These are phyloP conservation scores for Cheilosia urbana DNA, from an alignment of 2,888 invertebrate species.

Conservation along the genomic window DNA sequence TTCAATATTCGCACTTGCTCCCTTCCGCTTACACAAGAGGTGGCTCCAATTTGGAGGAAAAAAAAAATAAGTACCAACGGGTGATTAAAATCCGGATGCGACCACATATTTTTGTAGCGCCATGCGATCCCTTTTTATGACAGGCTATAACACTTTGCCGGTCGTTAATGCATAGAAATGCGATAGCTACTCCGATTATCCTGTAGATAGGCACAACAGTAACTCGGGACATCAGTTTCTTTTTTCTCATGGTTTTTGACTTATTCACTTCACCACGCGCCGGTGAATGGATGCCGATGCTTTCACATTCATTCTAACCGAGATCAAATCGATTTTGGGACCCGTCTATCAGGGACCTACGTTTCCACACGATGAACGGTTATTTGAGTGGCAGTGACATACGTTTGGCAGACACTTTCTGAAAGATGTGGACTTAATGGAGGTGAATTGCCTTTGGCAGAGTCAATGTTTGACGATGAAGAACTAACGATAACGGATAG, in stretches of 20 bases:
- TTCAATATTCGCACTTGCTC: conserved; percentile 51
- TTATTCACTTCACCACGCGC: conserved; percentile 17
- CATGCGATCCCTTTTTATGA: conserved; percentile 36
- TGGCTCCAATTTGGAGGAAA: neutral
- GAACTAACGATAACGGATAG: conserved; percentile 43
- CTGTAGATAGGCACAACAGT: conserved; percentile 44
- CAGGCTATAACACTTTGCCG: conserved; percentile 62
- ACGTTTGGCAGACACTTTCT: neutral
- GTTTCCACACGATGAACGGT: neutral
- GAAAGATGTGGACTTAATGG: conserved; percentile 28
- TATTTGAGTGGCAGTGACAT: too few relatives aligned
- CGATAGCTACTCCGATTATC: conserved; percentile 54
- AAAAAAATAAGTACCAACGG: conserved; percentile 22
- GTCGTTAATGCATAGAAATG: conserved; percentile 60
- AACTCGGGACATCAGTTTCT: conserved; percentile 29
- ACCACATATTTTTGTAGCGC: conserved; percentile 12
- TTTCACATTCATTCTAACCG: conserved; percentile 53
- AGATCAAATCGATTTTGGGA: conserved; percentile 60
- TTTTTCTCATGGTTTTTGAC: conserved; percentile 60
- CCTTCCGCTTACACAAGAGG: neutral
- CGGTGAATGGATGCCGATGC: conserved; percentile 10
- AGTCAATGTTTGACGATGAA: conserved; percentile 56
- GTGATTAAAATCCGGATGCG: conserved; percentile 50
- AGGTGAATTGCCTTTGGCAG: conserved; percentile 46
- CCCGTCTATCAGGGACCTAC: conserved; percentile 27